These are phyloP conservation scores for Marronus borbonicus DNA, from an alignment of 2,888 invertebrate species.

Conservation along the genomic window DNA sequence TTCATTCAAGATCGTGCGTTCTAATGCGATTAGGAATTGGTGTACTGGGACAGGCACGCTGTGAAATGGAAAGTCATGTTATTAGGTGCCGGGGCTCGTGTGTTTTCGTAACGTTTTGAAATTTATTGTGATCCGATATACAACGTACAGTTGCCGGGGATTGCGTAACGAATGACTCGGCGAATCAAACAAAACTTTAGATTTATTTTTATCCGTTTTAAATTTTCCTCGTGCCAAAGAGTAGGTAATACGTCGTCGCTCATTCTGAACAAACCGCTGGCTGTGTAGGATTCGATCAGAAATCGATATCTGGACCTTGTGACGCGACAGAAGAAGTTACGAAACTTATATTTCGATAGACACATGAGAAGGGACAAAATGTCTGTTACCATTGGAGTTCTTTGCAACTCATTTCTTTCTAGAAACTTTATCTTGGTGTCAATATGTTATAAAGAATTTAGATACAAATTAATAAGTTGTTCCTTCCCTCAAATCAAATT, in stretches of 20 bases:
- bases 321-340: too few species aligned
- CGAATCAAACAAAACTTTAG: slow-evolving; percentile 17
- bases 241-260: background rate
- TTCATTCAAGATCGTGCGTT: slow-evolving; percentile 18
- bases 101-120: slow-evolving; percentile 14
- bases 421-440: too few species aligned
- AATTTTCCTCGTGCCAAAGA: background rate
- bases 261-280: too few species aligned
- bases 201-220: slow-evolving; percentile 19
- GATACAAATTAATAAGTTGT: too few species aligned
- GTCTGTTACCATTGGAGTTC: too few species aligned
- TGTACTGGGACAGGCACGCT: background rate
- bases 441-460: too few species aligned
- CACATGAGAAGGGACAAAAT: too few species aligned
- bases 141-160: background rate
- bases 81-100: slow-evolving; percentile 3
- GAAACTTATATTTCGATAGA: too few species aligned
- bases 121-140: slow-evolving; percentile 13
- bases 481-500: too few species aligned
- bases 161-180: slow-evolving; percentile 2
- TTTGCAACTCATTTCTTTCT: too few species aligned
- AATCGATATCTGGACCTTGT: too few species aligned
- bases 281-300: too few species aligned
- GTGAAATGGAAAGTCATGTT: slow-evolving; percentile 11
- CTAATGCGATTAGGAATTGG: slow-evolving; percentile 22